Evolutionary conservation across 1,140 invertebrate species (phyloP), one percentile per base, ranked within the genome.

Genomic region (Coboldia fuscipes): DNA sequence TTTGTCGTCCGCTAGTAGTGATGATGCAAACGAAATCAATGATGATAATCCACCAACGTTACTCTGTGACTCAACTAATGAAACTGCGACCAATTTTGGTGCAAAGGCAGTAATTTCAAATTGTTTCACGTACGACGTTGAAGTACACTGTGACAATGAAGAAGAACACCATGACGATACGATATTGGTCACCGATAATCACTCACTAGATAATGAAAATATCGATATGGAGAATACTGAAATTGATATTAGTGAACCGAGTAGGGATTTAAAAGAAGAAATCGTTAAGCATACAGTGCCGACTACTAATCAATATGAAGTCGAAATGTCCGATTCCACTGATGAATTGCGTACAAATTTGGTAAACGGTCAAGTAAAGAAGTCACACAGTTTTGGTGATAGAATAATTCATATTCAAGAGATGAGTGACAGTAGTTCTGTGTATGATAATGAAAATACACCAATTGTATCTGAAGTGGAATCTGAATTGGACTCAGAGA

Each of bases 381-480:
- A 55, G 41, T 50, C 47, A 34, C 43, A 38, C 30, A 53, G 50
- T 38, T 38, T 55, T n/a, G 52, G 52, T 31, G 48, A 51, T 34
- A 46, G 51, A 20, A 50, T 53, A 15, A 22, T 39, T 14, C 13
- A 50, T 1, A 56, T 56, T n/a, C 47, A 46, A 39, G 52, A 56
- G 40, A 24, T 55, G 9, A 43, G 45, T 1, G 48, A 49, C 36
- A 41, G 35, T 17, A 31, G 18, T 22, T 30, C 35, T 2, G 14
- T 20, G 6, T 28, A 21, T 30, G 30, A 37, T 6, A 35, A 33
- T 13, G 37, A 42, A 16, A 35, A 34, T 21, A 41, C 42, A 32
- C 48, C 48, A 10, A 45, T 59, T 3, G 44, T 63, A 21, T 47
- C 50, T 3, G 60, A 63, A 43, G 51, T 50, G 12, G 58, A 60